Base-by-base conservation (phyloP, 1,140 invertebrate genomes). In the Drosophila bocki region DNA sequence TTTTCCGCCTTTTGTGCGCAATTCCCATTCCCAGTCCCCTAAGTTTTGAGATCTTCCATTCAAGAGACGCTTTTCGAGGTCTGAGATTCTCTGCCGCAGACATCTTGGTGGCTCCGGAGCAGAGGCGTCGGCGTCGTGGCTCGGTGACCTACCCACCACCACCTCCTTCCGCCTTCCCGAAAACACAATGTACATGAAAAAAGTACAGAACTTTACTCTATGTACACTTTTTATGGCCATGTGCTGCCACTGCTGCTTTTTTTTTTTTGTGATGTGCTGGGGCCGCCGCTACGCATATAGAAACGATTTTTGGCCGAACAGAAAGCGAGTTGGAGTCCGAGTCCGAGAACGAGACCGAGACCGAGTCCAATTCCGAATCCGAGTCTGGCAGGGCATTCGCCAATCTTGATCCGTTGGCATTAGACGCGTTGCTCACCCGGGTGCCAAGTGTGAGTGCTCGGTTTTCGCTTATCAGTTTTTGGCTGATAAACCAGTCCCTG, bases 351-450 rank as follows among this genome's bases (percentile, higher is more conserved):
- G 45, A 48, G 47, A 8, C 12, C 22, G 22, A 48, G 7, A 15
- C 22, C 50, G 50, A 53, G 17, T 33, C 50, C 29, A 32, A 53
- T 19, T 22, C 51, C 17, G 51, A 54, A 37, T 22, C 33, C 17
- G 4, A 37, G 51, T 51, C 77, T 61, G 77, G 50, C 70, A 67
- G 67, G 67, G 75, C 84, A 90, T 91, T 91, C 85, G 85, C 75
- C 86, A 91, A 85, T 76, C 86, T 80, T 91, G 62, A 85, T 90
- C 81, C 85, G 86, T 75, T 85, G 85, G 78, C 86, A 77, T 64
- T 82, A 82, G 86, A 90, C 85, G 85, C 86, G 84, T 53, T 53
- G 53, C 41, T 57, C 44, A 58, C 50, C 15, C 65, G 26, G 42
- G 15, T 41, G 61, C 62, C 65, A 17, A 35, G 19, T 33, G 61